A percentile compares a stretch with the other conserved stretches of the same genome.
Evolutionary conservation across 2,888 invertebrate genomes (phyloP).

Genomic region (Zaprionus lineosus): DNA sequence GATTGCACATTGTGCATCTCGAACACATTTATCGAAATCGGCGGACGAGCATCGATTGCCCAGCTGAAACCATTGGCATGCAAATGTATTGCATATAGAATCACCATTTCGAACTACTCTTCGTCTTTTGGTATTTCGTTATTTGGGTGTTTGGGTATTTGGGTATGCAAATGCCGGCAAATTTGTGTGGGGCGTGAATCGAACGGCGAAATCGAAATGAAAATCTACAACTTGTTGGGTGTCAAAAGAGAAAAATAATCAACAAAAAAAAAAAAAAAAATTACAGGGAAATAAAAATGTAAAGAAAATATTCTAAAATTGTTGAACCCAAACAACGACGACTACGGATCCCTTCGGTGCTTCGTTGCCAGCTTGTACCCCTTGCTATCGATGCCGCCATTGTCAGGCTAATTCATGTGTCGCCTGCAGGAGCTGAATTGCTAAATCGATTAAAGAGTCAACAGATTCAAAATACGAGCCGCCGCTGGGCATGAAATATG

Average conservation of each 20-base stretch:
- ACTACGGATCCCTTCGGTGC: no score
- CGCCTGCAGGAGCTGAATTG: slow-evolving; percentile 63
- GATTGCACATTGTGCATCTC: slow-evolving; percentile 57
- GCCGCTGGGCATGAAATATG: slow-evolving; percentile 40
- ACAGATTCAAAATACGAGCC: slow-evolving; percentile 42
- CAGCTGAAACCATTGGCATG: no score
- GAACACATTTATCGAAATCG: slow-evolving; percentile 41
- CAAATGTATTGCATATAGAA: neutral
- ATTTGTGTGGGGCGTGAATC: slow-evolving; percentile 36
- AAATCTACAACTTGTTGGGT: slow-evolving; percentile 73
- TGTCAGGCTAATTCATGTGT: slow-evolving; percentile 77
- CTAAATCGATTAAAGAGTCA: slow-evolving; percentile 75
- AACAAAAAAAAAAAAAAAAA: neutral
- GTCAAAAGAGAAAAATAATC: slow-evolving; percentile 13
- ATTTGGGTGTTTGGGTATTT: neutral
- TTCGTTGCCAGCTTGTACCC: no score
- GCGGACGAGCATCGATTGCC: slow-evolving; percentile 1
- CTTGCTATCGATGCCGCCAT: slow-evolving; percentile 49
- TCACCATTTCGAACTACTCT: neutral
- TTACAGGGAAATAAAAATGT: slow-evolving; percentile 7
- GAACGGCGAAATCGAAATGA: slow-evolving; percentile 64
- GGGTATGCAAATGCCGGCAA: slow-evolving; percentile 54
- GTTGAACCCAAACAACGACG: no score
- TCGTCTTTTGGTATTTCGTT: no score
- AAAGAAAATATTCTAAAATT: no score